These are phyloP conservation scores for Cylloceria caligata DNA, from an alignment of 2,888 invertebrate species.

Conservation along the genomic window DNA sequence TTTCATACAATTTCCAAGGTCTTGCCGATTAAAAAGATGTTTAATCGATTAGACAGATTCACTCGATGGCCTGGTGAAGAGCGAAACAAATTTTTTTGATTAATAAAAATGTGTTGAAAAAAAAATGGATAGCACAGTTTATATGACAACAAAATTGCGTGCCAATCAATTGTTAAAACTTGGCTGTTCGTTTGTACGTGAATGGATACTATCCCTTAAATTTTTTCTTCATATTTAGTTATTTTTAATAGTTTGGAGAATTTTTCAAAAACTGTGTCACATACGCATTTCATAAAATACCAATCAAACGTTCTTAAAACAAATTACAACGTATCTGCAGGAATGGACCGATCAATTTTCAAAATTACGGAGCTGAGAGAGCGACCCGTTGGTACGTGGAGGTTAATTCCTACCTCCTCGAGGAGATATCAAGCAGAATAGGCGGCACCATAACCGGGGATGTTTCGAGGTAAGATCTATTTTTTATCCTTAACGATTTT, in stretches of 20 bases:
- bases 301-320: background rate
- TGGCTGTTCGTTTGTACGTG: too few relatives aligned
- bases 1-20: background rate
- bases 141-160: too few relatives aligned
- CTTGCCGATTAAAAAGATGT: background rate
- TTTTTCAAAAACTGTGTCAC: too few relatives aligned
- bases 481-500: background rate
- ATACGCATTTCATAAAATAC: background rate
- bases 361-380: conserved; percentile 69
- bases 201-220: too few relatives aligned
- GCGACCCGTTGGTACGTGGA: conserved; percentile 80
- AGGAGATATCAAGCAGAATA: conserved; percentile 77
- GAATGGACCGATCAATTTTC: conserved; percentile 9
- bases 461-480: conserved; percentile 77
- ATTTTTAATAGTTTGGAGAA: too few relatives aligned
- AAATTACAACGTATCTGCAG: conserved; percentile 33
- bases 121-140: too few relatives aligned
- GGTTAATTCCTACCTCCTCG: conserved; percentile 78
- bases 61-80: background rate
- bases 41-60: background rate
- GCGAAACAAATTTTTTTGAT: too few relatives aligned
- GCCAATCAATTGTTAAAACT: too few relatives aligned
- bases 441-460: conserved; percentile 76
- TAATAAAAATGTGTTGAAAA: too few relatives aligned
- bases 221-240: too few relatives aligned